phyloP scores from a whole-genome alignment of 1,140 invertebrate species.

The Sarcophaga bullata region DNA sequence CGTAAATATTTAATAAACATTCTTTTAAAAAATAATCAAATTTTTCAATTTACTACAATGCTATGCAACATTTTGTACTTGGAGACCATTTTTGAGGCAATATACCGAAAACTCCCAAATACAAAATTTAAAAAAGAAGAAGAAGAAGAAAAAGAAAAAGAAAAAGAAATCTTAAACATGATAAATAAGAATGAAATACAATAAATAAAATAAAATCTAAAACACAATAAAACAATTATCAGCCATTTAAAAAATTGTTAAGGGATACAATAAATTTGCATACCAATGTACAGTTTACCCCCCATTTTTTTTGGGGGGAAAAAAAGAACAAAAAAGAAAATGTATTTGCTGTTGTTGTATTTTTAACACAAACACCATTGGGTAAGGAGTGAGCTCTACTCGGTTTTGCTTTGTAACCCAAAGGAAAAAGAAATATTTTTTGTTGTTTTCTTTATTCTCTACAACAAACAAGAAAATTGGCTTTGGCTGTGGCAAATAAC shows the following conservation, averaged over 20 bases:
- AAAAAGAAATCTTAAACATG: slow-evolving; percentile 7
- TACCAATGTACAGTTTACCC: slow-evolving; percentile 17
- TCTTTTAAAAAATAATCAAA: slow-evolving; percentile 21
- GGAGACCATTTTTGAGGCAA: neutral
- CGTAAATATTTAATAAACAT: slow-evolving; percentile 21
- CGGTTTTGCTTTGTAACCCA: neutral
- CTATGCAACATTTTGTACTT: neutral
- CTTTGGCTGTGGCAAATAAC: slow-evolving; percentile 18
- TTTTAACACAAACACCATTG: neutral
- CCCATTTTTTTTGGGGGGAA: neutral
- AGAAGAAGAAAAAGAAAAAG: too few species aligned
- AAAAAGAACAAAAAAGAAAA: too few species aligned
- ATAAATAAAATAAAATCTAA: slow-evolving; percentile 39
- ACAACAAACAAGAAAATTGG: slow-evolving; percentile 2
- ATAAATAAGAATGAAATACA: neutral
- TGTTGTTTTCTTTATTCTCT: neutral
- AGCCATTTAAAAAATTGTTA: slow-evolving; percentile 36
- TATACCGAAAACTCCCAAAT: neutral
- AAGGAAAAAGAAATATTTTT: slow-evolving; percentile 7
- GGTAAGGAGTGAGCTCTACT: neutral
- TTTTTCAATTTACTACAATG: slow-evolving; percentile 1
- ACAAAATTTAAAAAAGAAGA: neutral
- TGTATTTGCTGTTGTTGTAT: neutral
- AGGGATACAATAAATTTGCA: slow-evolving; percentile 37
- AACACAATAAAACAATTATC: slow-evolving; percentile 40